Conservation (phyloP, 2,113 vertebrate species). For the Brevimyrus niger region DNA sequence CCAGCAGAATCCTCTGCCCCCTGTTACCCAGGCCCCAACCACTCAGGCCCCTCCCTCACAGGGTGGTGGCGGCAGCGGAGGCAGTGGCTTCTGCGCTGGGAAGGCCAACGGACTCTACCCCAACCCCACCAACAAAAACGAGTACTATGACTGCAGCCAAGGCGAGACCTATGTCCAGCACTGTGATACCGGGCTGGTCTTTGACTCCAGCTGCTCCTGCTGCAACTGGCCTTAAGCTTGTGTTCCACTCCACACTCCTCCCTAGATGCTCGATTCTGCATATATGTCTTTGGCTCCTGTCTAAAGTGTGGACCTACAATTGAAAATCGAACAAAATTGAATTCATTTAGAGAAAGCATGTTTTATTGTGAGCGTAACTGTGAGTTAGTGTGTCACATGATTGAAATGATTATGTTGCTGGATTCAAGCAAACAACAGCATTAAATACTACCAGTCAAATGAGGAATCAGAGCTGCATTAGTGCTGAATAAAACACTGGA, state of each 20-base stretch:
- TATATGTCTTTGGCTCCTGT: not conserved
- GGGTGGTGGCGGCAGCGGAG: constrained; percentile 8
- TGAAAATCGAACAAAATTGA: not conserved
- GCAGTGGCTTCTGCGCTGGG: constrained; percentile 55
- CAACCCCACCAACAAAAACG: constrained; percentile 45
- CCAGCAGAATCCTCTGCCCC: constrained; percentile 21
- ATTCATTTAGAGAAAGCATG: not conserved
- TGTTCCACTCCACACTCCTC: not conserved
- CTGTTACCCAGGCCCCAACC: constrained; percentile 33
- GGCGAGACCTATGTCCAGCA: constrained; percentile 33
- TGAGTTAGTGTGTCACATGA: not conserved
- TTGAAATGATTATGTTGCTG: not conserved
- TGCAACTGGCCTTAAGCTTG: constrained; percentile 59
- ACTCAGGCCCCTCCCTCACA: not conserved
- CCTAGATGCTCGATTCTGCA: not conserved
- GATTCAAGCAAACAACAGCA: not conserved
- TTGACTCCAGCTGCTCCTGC: constrained; percentile 56
- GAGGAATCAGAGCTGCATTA: not conserved
- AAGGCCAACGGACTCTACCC: constrained; percentile 60
- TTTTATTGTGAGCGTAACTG: not conserved
- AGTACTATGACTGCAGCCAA: constrained; percentile 52
- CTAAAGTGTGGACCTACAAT: not conserved
- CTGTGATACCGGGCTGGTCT: constrained; percentile 47
- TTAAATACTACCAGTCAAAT: not conserved
- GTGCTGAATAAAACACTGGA: not conserved